phyloP scores from a whole-genome alignment of 2,113 vertebrate genomes.

The Macaca fascicularis region DNA sequence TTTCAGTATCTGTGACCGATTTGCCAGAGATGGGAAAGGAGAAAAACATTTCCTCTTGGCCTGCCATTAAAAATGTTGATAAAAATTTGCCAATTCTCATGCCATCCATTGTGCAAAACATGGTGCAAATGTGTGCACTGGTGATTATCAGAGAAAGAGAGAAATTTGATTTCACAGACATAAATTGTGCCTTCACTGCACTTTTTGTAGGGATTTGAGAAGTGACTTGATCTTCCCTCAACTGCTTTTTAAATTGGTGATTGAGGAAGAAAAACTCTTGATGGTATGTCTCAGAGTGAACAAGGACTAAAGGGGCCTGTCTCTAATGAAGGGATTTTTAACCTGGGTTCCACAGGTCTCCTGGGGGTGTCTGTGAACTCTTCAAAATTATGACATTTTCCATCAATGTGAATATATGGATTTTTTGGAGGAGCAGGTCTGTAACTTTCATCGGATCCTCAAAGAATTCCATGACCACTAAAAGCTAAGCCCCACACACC shows the following conservation, averaged over 20 bases:
- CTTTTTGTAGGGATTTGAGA: slow-evolving; percentile 10
- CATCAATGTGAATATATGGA: neutral
- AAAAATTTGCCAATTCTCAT: neutral
- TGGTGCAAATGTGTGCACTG: neutral
- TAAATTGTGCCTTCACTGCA: neutral
- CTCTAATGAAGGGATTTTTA: neutral
- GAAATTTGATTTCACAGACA: neutral
- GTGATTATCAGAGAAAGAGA: neutral
- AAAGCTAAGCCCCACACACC: neutral
- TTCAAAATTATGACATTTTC: neutral
- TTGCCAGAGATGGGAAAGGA: slow-evolving; percentile 3
- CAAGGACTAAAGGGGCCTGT: neutral
- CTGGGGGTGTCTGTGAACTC: neutral
- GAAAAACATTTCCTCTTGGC: neutral
- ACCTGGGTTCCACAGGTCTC: neutral
- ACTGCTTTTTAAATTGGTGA: neutral
- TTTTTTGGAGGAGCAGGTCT: neutral
- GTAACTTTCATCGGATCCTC: neutral
- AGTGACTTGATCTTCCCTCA: neutral
- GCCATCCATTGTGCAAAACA: neutral
- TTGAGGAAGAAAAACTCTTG: neutral
- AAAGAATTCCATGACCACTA: neutral
- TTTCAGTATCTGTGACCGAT: neutral
- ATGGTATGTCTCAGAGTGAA: neutral
- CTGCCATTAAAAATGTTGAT: neutral